These are phyloP conservation scores for Xyrauchen texanus DNA, from an alignment of 2,113 vertebrate genomes.

Conservation along the genomic window DNA sequence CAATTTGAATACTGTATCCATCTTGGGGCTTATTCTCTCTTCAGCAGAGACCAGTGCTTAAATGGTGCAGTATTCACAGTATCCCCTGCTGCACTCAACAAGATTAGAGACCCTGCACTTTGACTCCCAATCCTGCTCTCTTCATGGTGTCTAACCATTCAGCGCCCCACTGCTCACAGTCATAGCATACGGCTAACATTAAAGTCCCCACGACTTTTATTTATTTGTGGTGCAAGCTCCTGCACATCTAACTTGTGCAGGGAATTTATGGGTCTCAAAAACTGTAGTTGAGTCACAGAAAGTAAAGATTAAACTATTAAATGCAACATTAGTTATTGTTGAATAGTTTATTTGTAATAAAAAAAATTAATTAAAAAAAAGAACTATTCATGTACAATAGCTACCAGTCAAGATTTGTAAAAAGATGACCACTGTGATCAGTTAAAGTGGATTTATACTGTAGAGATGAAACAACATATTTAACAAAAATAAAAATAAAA, in stretches of 20 bases:
- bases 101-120: constrained; percentile 76
- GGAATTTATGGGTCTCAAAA: not conserved
- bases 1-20: constrained; percentile 79
- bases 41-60: constrained; percentile 71
- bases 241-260: not conserved
- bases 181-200: constrained; percentile 33
- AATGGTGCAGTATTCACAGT: constrained; percentile 74
- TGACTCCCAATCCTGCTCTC: constrained; percentile 72
- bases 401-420: constrained; percentile 38
- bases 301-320: not conserved
- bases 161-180: constrained; percentile 35
- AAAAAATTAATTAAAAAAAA: too few relatives aligned
- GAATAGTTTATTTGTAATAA: constrained; percentile 37
- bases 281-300: not conserved
- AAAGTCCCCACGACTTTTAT: constrained; percentile 26
- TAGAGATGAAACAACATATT: not conserved
- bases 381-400: not conserved
- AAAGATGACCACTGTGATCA: constrained; percentile 3
- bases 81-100: constrained; percentile 74
- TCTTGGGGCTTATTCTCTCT: constrained; percentile 77
- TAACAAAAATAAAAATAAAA: not conserved
- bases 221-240: constrained; percentile 7
- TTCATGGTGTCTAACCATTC: constrained; percentile 72
- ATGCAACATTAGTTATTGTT: not conserved
- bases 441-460: not conserved